Evolutionary conservation across 2,888 invertebrate genomes (phyloP).

Genomic region (Chymomyza fuscimana): DNA sequence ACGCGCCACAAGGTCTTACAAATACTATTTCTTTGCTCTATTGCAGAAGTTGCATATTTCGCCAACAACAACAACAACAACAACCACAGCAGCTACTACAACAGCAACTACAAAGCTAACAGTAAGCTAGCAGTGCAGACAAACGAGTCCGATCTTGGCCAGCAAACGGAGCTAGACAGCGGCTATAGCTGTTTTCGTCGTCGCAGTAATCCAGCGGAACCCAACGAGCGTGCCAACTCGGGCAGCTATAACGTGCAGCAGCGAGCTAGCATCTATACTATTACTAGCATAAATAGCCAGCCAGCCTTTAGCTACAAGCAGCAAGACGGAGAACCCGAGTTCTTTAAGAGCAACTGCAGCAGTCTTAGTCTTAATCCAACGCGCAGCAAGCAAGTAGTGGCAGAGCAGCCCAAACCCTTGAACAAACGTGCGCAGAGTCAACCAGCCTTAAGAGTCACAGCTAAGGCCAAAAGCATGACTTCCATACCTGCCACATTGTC

Average conservation of each 20-base stretch:
- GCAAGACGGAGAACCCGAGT: conserved; percentile 51
- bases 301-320: conserved; percentile 40
- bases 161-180: conserved; percentile 9
- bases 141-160: neutral
- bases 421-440: conserved; percentile 40
- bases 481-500: conserved; percentile 61
- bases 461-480: conserved; percentile 49
- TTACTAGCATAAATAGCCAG: neutral
- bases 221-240: conserved; percentile 33
- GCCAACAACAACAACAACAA: conserved; percentile 65
- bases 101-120: conserved; percentile 24
- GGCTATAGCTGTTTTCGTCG: conserved; percentile 54
- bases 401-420: conserved; percentile 42
- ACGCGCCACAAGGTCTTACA: conserved; percentile 57
- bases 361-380: neutral
- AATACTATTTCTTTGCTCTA: conserved; percentile 69
- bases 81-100: conserved; percentile 27
- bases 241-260: conserved; percentile 67
- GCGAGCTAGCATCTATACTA: conserved; percentile 24
- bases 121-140: conserved; percentile 4
- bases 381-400: conserved; percentile 22
- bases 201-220: conserved; percentile 13
- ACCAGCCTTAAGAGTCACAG: conserved; percentile 48
- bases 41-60: conserved; percentile 79
- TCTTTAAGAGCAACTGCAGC: conserved; percentile 27